Evolutionary conservation across 2,888 invertebrate genomes (phyloP).

Genomic region (Phalera bucephala): DNA sequence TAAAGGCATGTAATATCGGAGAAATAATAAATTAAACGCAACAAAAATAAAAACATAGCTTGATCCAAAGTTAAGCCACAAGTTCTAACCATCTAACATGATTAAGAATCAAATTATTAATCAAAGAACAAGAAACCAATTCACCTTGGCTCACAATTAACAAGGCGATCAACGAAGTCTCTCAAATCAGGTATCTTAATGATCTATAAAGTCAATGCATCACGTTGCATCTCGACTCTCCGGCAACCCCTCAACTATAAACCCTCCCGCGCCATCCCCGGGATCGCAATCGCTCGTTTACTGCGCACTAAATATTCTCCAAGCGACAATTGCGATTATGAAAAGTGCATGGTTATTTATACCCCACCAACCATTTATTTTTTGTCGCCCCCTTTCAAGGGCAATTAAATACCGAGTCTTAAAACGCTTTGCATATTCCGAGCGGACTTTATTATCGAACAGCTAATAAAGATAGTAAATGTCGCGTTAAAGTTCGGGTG

Average conservation of each 20-base stretch:
- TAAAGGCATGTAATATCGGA: too few species aligned
- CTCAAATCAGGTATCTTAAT: too few species aligned
- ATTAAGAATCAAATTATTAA: too few species aligned
- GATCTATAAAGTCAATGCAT: conserved; percentile 25
- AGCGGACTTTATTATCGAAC: conserved; percentile 60
- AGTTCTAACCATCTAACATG: too few species aligned
- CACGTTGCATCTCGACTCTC: conserved; percentile 35
- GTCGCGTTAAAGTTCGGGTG: conserved; percentile 44
- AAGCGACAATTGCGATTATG: conserved; percentile 83
- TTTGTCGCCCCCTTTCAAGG: conserved; percentile 82
- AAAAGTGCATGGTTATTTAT: conserved; percentile 83
- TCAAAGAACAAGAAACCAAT: too few species aligned
- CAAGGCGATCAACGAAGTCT: too few species aligned
- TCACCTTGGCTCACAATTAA: too few species aligned
- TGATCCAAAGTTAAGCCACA: too few species aligned
- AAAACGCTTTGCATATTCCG: conserved; percentile 77
- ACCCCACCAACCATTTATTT: conserved; percentile 71
- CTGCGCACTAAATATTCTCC: conserved; percentile 82
- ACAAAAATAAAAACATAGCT: too few species aligned
- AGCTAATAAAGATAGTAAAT: conserved; percentile 75
- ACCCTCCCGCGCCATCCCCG: conserved; percentile 43
- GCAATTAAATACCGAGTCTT: conserved; percentile 82
- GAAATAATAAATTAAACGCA: too few species aligned
- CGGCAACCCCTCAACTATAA: conserved; percentile 59
- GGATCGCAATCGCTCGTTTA: conserved; percentile 68